Evolutionary conservation across 2,113 vertebrate species (phyloP).

Genomic region (Ochotona curzoniae): DNA sequence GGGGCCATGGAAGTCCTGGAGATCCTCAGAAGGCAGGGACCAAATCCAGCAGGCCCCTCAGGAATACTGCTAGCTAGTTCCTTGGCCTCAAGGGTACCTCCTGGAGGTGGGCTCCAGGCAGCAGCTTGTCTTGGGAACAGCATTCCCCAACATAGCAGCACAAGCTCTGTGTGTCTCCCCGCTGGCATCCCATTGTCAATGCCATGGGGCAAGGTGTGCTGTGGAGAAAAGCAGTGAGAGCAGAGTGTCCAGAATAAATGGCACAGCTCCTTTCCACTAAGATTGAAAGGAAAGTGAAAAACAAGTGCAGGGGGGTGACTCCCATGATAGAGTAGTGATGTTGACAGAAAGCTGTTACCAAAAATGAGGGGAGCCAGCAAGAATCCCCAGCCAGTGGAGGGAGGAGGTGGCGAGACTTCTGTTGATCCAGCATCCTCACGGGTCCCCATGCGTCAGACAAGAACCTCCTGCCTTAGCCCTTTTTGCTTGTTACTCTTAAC

Average conservation of each 20-base stretch:
- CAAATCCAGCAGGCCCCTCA: not conserved
- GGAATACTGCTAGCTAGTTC: not conserved
- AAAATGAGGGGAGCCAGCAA: not conserved
- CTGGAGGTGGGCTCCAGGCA: not conserved
- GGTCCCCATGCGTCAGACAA: not conserved
- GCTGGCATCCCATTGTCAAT: not conserved
- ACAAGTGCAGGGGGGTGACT: not conserved
- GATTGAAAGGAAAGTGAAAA: not conserved
- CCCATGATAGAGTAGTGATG: not conserved
- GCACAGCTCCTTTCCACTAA: not conserved
- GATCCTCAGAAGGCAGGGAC: not conserved
- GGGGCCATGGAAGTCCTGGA: accelerated
- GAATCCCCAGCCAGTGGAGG: not conserved
- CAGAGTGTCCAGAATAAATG: not conserved
- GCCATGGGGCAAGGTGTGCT: not conserved
- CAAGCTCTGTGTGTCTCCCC: not conserved
- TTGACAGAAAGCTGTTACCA: not conserved
- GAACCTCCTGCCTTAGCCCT: not conserved
- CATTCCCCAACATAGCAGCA: accelerated
- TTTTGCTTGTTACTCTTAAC: not conserved
- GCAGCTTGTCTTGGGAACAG: no score
- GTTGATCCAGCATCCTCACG: no score
- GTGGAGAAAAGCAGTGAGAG: not conserved
- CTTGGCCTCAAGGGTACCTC: not conserved
- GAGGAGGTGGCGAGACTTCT: no score